Evolutionary conservation across 2,888 invertebrate genomes (phyloP), one percentile per base, ranked within the genome.

Genomic region (Rhodophaea formosa): DNA sequence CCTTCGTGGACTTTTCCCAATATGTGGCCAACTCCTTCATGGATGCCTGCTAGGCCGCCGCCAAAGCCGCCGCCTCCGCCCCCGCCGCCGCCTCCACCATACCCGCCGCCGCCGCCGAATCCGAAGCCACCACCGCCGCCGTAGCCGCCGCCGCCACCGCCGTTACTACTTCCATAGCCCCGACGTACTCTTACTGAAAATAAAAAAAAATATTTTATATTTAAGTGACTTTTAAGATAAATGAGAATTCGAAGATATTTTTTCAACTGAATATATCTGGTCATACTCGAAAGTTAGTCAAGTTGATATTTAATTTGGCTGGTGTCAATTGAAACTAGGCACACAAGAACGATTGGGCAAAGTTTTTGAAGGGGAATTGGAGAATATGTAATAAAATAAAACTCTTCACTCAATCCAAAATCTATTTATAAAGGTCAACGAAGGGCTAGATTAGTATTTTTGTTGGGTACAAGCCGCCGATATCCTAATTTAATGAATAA

Each of bases 101-200:
- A 74, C 5, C 72, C 71, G 0, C 71, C 71, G 8, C 72, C 70
- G 45, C 68, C 68, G 0, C 72, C 72, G 7, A 23, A 23, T 23
- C 23, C 23, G 23, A 23, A 23, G 23, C 69, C 74, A 1, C 75
- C 75, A 1, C 74, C 77, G 0, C 73, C 74, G 7, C 72, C 72
- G 0, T 71, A 71, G 10, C 72, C 69, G 47, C 71, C 67, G 8
- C 77, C 76, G 59, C 23, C 23, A 5, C 23, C 23, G 5, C 72
- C 71, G 0, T 71, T 70, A 7, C 72, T 69, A 46, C 68, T 67
- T 0, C 72, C 72, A 7, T 81, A 80, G 49, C 86, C 80, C 42
- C 87, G 80, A 10, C 81, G 78, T 12, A 81, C 62, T 70, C 86
- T 75, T 58, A 77, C 88, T 88, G 82, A 46, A 74, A 84, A 63